phyloP scores from a whole-genome alignment of 2,797 vertebrate species.

The Champsocephalus esox region DNA sequence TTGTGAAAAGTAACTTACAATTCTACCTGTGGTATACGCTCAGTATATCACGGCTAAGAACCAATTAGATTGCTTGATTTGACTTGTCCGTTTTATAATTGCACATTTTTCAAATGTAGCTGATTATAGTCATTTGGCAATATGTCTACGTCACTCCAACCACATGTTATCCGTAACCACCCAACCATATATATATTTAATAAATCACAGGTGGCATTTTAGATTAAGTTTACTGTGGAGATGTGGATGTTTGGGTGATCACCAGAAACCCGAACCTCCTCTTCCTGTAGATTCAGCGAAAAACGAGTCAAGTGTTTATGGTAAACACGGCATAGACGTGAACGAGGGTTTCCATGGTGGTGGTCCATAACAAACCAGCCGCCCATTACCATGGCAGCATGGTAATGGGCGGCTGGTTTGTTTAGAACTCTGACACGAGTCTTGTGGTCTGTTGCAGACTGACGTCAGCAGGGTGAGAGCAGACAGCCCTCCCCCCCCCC shows the following conservation, averaged over 20 bases:
- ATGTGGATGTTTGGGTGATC: slow-evolving; percentile 24
- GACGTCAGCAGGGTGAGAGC: slow-evolving; percentile 75
- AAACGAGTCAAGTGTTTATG: slow-evolving; percentile 65
- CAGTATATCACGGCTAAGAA: too few species aligned
- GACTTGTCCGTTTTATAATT: too few species aligned
- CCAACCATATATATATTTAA: not conserved
- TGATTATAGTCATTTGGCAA: too few species aligned
- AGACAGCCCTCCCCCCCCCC: slow-evolving; percentile 25
- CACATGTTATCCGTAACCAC: too few species aligned
- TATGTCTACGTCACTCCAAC: too few species aligned
- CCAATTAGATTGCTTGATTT: too few species aligned
- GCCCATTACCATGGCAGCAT: too few species aligned
- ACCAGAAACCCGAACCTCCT: slow-evolving; percentile 48
- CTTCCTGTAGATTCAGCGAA: slow-evolving; percentile 53
- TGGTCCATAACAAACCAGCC: too few species aligned
- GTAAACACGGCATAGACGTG: slow-evolving; percentile 64
- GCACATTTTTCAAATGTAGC: too few species aligned
- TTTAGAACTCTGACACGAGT: slow-evolving; percentile 71
- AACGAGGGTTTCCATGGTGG: slow-evolving; percentile 72
- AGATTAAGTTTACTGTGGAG: slow-evolving; percentile 21
- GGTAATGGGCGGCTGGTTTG: slow-evolving; percentile 69
- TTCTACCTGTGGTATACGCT: too few species aligned
- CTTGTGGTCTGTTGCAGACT: slow-evolving; percentile 61
- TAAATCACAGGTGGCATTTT: not conserved
- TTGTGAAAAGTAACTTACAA: too few species aligned